Percentiles rank a stretch among this genome's conserved stretches.
phyloP scores from a whole-genome alignment of 2,888 invertebrate genomes.

The Cryptosula pallasiana region DNA sequence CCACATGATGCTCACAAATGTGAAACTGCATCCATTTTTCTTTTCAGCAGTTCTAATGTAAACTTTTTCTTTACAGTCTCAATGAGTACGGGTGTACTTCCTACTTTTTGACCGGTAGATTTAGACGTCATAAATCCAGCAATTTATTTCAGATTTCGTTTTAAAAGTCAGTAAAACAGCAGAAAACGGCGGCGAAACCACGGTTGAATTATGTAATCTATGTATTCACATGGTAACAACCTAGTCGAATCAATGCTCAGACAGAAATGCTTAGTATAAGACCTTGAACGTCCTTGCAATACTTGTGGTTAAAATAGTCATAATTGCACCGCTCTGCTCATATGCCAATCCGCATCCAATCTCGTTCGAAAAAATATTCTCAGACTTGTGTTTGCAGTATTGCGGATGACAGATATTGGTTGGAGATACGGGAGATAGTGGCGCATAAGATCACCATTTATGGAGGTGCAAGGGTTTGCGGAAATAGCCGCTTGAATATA shows the following conservation, averaged over 20 bases:
- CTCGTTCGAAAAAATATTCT: neutral
- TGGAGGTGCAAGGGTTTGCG: too few relatives aligned
- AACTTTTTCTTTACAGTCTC: too few relatives aligned
- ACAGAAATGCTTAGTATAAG: slow-evolving; percentile 7
- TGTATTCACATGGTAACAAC: neutral
- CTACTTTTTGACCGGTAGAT: neutral
- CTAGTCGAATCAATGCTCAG: neutral
- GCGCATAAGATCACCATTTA: too few relatives aligned
- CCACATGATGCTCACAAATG: neutral
- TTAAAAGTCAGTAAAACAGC: too few relatives aligned
- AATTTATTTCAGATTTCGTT: too few relatives aligned
- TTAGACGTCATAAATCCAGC: too few relatives aligned
- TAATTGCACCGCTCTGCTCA: slow-evolving; percentile 1
- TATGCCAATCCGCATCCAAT: neutral
- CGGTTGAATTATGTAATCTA: neutral
- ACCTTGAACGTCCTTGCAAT: slow-evolving; percentile 21
- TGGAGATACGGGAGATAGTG: too few relatives aligned
- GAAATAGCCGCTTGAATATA: too few relatives aligned
- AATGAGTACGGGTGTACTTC: neutral
- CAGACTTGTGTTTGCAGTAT: too few relatives aligned
- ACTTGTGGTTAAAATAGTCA: slow-evolving; percentile 22
- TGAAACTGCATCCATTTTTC: neutral
- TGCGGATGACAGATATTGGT: too few relatives aligned
- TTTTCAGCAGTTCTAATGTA: neutral
- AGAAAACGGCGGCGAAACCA: too few relatives aligned